A percentile compares a stretch with the other conserved stretches of the same genome.
Conservation (phyloP, 1,140 invertebrate species). For the Pollicipes pollicipes region DNA sequence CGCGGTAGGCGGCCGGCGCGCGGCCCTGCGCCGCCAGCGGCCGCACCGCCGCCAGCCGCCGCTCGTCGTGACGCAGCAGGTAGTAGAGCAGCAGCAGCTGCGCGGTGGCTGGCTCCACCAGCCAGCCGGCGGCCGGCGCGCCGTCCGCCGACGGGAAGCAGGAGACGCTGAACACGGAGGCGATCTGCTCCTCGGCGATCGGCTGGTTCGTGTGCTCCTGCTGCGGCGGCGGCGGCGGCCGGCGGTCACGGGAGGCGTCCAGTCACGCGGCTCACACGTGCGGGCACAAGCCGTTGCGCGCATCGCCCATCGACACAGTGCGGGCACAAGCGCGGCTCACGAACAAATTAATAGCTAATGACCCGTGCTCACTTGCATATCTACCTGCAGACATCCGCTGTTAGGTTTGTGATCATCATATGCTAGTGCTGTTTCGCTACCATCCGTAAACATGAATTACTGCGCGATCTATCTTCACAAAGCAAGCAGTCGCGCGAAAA, state of each 20-base stretch:
- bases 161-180: slow-evolving; percentile 46
- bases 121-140: neutral
- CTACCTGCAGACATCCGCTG: too few relatives aligned
- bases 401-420: too few relatives aligned
- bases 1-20: slow-evolving; percentile 69
- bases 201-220: slow-evolving; percentile 68
- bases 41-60: slow-evolving; percentile 57
- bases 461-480: too few relatives aligned
- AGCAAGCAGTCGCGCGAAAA: too few relatives aligned
- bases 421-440: too few relatives aligned
- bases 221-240: neutral
- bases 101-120: slow-evolving; percentile 40
- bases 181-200: slow-evolving; percentile 74
- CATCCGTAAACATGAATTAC: too few relatives aligned
- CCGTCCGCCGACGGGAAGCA: slow-evolving; percentile 12
- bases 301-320: too few relatives aligned
- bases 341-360: too few relatives aligned
- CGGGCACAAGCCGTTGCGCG: too few relatives aligned
- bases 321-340: too few relatives aligned
- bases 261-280: slow-evolving; percentile 3
- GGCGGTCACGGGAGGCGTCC: too few relatives aligned
- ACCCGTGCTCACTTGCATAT: too few relatives aligned
- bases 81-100: slow-evolving; percentile 85
- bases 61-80: slow-evolving; percentile 80
- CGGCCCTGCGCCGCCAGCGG: slow-evolving; percentile 43